Base-by-base conservation (phyloP, 2,113 vertebrate genomes). In the Arizona elegans region DNA sequence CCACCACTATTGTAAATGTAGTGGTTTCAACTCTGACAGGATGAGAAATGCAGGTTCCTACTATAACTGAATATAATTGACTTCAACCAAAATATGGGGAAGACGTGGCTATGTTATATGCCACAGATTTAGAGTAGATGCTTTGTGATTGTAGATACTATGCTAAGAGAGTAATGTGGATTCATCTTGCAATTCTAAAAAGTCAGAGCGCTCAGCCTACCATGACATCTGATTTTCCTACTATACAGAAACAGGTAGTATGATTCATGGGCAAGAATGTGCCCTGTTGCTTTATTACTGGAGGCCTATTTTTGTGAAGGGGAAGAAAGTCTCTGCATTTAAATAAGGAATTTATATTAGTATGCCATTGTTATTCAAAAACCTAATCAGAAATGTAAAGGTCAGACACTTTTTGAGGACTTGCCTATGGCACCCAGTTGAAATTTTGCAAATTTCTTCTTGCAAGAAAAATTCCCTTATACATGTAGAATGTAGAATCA, bases 211-310 rank as follows among this genome's bases (percentile, higher is more conserved):
- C 54, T 62, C 55, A 93, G 23, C 12, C 11, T 90, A 93, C 88
- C 88, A 86, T 90, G 75, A 89, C 75, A n/a, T 52, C 88, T 93
- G 92, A 93, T 90, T 89, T 93, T 93, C 86, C 55, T 53, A 88
- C 70, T 62, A 62, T 65, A 23, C 55, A 87, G 88, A 90, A 65
- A 59, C 88, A 59, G 43, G 88, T 52, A 90, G 24, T 29, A 58
- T 87, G 75, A 93, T 86, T 90, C 75, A 93, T 86, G 33, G 75
- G 88, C 10, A 15, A 53, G 75, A 90, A 90, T 5, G 21, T 86
- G 88, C 33, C 38, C 6, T 87, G 56, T 85, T 62, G 75, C 75
- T 29, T 90, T 90, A 54, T 90, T 90, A 59, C 92, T 52, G 75
- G 55, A 93, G 88, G 88, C 23, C 81, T 50, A 24, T 62, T 47